These are phyloP conservation scores for Apostichopus parvimensis DNA, from an alignment of 35 echinoderm and acorn worm genomes.

Conservation along the genomic window DNA sequence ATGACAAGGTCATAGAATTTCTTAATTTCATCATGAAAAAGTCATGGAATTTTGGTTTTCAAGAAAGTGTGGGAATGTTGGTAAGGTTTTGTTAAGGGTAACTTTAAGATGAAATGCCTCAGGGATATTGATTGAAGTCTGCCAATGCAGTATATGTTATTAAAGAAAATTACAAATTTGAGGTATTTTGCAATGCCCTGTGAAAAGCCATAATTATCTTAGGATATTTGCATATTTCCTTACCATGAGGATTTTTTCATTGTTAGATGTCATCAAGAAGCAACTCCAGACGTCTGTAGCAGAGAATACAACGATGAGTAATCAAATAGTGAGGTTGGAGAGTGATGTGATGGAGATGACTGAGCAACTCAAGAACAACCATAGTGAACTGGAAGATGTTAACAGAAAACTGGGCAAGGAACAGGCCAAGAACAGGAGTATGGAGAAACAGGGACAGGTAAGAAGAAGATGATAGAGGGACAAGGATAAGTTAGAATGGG, in stretches of 20 bases:
- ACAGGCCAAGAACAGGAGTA: conserved; percentile 90
- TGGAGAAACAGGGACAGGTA: neutral
- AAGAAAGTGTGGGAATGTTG: no score
- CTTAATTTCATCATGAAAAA: no score
- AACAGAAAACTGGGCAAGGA: conserved; percentile 87
- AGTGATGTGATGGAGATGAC: conserved; percentile 69
- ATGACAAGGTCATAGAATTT: no score
- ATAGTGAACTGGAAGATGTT: conserved; percentile 62
- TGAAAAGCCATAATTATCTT: no score
- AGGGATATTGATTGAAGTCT: no score
- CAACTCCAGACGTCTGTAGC: conserved; percentile 58
- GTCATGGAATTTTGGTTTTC: no score
- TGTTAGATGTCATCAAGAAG: conserved; percentile 57
- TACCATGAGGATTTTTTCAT: no score
- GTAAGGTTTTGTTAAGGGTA: neutral
- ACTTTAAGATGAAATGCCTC: no score
- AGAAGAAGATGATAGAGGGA: neutral
- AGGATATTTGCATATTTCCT: no score
- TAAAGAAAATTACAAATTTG: no score
- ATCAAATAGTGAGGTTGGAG: conserved; percentile 70
- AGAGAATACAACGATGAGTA: conserved; percentile 60
- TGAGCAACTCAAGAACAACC: conserved; percentile 68
- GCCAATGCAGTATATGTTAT: no score
- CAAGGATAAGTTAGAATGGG: neutral
- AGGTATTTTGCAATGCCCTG: no score